Percentiles rank a stretch among this genome's conserved stretches.
These are phyloP conservation scores for Ecliptopera silaceata DNA, from an alignment of 2,888 invertebrate genomes.

Conservation along the genomic window DNA sequence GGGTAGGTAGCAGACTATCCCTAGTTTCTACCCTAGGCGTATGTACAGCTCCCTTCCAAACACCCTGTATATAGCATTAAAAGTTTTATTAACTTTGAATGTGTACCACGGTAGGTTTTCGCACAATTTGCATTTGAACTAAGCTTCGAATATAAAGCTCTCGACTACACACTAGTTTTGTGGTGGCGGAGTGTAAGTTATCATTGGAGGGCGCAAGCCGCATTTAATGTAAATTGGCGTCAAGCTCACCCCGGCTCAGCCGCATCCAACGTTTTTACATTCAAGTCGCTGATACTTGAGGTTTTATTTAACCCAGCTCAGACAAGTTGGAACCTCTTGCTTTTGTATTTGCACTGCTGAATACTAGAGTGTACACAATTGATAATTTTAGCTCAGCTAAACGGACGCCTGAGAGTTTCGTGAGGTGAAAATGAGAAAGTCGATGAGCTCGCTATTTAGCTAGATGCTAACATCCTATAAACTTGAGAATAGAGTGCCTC, in stretches of 20 bases:
- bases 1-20: too few relatives aligned
- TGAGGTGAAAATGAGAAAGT: constrained; percentile 58
- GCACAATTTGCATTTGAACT: constrained; percentile 40
- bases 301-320: constrained; percentile 67
- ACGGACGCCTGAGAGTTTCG: constrained; percentile 53
- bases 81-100: constrained; percentile 17
- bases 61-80: neutral
- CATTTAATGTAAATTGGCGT: constrained; percentile 80
- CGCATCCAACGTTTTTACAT: constrained; percentile 73
- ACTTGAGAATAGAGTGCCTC: constrained; percentile 48
- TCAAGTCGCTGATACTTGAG: constrained; percentile 74
- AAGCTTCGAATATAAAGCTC: constrained; percentile 44
- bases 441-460: constrained; percentile 47
- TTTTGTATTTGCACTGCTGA: constrained; percentile 67
- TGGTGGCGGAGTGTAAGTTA: constrained; percentile 65
- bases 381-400: constrained; percentile 58
- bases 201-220: constrained; percentile 69
- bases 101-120: constrained; percentile 26
- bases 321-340: constrained; percentile 65
- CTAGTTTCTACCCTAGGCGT: too few relatives aligned
- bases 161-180: constrained; percentile 51
- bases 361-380: constrained; percentile 65
- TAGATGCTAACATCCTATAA: constrained; percentile 55
- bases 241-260: constrained; percentile 55
- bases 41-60: too few relatives aligned